Conservation (phyloP, 2,797 vertebrate genomes). For the Moxostoma hubbsi region DNA sequence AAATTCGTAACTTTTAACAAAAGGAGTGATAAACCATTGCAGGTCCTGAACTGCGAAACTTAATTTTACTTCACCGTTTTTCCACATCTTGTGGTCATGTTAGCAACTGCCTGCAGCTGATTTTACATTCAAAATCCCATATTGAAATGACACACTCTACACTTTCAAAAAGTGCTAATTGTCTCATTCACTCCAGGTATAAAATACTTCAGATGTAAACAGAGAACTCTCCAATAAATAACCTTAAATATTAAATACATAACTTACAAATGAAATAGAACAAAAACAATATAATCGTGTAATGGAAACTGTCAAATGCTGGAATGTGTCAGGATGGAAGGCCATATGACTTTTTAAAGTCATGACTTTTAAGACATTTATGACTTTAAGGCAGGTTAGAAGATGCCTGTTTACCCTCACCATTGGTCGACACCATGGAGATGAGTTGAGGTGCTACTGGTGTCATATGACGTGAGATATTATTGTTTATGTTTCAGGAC, state of each 20-base stretch:
- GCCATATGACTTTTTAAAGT: too few relatives aligned
- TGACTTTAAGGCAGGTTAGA: slow-evolving; percentile 15
- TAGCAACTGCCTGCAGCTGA: slow-evolving; percentile 33
- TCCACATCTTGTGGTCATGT: slow-evolving; percentile 2
- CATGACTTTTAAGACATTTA: not conserved
- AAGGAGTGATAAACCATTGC: not conserved
- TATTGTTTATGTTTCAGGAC: slow-evolving; percentile 43
- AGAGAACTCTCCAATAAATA: slow-evolving; percentile 51
- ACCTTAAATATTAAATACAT: slow-evolving; percentile 56
- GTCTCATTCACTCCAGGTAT: slow-evolving; percentile 11
- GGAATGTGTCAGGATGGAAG: slow-evolving; percentile 1
- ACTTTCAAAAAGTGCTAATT: not conserved
- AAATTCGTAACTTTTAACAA: too few relatives aligned
- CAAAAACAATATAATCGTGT: slow-evolving; percentile 19
- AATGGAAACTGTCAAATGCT: slow-evolving; percentile 4
- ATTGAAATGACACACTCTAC: not conserved
- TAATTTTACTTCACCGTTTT: not conserved
- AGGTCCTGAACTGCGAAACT: not conserved
- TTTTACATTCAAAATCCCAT: not conserved
- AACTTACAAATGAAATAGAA: slow-evolving; percentile 21
- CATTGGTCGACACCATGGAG: not conserved
- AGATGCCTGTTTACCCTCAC: not conserved
- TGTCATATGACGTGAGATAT: not conserved
- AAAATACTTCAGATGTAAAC: slow-evolving; percentile 40
- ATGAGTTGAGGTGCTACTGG: not conserved